Evolutionary conservation across 2,888 invertebrate genomes (phyloP).

Genomic region (Ophioninae sp.): DNA sequence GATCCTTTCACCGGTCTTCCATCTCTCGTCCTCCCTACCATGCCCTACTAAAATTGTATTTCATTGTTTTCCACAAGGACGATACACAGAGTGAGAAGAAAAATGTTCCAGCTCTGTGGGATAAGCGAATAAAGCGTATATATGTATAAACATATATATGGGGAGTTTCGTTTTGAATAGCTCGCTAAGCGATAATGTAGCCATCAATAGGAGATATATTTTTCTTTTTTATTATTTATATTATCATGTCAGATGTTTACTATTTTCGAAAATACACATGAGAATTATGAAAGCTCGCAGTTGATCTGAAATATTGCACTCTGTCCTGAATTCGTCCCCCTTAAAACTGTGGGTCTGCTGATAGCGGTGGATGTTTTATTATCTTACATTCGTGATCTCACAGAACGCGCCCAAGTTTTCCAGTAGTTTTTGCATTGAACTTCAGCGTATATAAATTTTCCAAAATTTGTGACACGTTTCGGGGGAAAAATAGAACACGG

Average conservation of each 20-base stretch:
- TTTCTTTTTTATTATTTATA: too few relatives aligned
- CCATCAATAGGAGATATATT: too few relatives aligned
- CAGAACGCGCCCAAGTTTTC: not conserved
- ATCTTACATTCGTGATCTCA: not conserved
- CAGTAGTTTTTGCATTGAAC: not conserved
- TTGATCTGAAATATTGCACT: too few relatives aligned
- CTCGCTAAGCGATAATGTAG: not conserved
- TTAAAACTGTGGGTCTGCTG: not conserved
- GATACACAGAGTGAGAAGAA: constrained; percentile 2
- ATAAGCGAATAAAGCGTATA: not conserved
- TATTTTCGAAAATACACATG: too few relatives aligned
- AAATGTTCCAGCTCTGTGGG: constrained; percentile 12
- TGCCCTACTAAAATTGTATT: constrained; percentile 50
- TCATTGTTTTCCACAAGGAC: constrained; percentile 52
- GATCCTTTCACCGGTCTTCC: constrained; percentile 48
- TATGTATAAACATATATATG: not conserved
- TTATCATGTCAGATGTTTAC: too few relatives aligned
- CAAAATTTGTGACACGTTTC: not conserved
- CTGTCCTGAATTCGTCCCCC: not conserved
- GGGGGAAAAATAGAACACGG: too few relatives aligned
- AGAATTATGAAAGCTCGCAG: too few relatives aligned
- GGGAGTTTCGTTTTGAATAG: constrained; percentile 1
- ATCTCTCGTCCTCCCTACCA: constrained; percentile 27
- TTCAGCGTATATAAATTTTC: not conserved
- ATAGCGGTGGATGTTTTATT: not conserved